Evolutionary conservation across 2,888 invertebrate genomes (phyloP).

Genomic region (Cylindroiulus punctatus): DNA sequence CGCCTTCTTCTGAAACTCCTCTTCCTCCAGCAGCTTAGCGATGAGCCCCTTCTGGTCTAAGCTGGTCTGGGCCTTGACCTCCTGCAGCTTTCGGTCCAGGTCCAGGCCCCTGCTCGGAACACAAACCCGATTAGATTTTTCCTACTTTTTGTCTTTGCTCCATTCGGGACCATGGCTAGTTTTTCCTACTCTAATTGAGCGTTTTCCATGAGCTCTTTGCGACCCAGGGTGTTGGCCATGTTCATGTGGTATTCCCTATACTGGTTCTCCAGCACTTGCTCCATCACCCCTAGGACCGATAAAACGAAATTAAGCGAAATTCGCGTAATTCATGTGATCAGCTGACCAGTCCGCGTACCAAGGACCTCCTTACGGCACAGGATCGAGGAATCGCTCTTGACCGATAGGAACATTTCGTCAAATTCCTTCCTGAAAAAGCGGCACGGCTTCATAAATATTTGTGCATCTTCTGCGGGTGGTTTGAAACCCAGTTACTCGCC

Average conservation of each 20-base stretch:
- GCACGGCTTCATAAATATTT: neutral
- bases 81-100: neutral
- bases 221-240: slow-evolving; percentile 36
- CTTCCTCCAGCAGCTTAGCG: slow-evolving; percentile 50
- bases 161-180: neutral
- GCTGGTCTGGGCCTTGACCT: slow-evolving; percentile 19
- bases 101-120: slow-evolving; percentile 35
- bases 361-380: slow-evolving; percentile 57
- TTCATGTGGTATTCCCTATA: slow-evolving; percentile 39
- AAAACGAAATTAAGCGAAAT: neutral
- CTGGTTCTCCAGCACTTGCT: slow-evolving; percentile 51
- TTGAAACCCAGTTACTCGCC: slow-evolving; percentile 50
- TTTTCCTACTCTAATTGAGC: slow-evolving; percentile 48
- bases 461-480: too few species aligned
- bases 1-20: slow-evolving; percentile 57
- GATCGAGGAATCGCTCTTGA: slow-evolving; percentile 53
- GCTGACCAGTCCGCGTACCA: slow-evolving; percentile 48
- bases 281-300: slow-evolving; percentile 40
- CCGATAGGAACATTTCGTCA: slow-evolving; percentile 56
- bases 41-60: slow-evolving; percentile 50
- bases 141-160: neutral
- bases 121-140: neutral
- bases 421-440: slow-evolving; percentile 52
- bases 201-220: slow-evolving; percentile 41
- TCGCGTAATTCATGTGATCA: neutral